These are phyloP conservation scores for Gila orcuttii DNA, from an alignment of 2,113 vertebrate genomes.

Conservation along the genomic window DNA sequence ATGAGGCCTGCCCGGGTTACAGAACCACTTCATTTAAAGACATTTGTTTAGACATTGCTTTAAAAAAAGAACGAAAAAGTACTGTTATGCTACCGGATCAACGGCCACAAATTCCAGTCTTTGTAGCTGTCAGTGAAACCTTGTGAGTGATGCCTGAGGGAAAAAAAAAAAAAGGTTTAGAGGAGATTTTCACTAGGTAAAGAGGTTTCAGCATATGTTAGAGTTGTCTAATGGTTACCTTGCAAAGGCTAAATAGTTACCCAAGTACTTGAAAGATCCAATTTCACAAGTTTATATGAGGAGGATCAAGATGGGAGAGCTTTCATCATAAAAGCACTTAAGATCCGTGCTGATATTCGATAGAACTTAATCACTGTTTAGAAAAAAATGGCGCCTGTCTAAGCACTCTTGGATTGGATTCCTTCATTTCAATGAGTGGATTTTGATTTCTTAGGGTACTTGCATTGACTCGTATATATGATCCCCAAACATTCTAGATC, in stretches of 20 bases:
- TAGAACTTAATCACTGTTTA: conserved; percentile 74
- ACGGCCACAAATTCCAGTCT: conserved; percentile 40
- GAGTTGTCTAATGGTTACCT: conserved; percentile 72
- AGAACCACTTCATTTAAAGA: conserved; percentile 59
- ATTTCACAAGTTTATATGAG: conserved; percentile 61
- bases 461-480: conserved; percentile 39
- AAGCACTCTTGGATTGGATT: conserved; percentile 50
- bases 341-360: conserved; percentile 67
- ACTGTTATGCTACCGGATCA: conserved; percentile 54
- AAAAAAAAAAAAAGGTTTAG: conserved; percentile 42
- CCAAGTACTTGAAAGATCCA: conserved; percentile 58
- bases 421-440: conserved; percentile 34
- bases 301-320: conserved; percentile 55
- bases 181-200: background rate
- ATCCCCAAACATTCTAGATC: conserved; percentile 57
- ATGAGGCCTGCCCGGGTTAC: conserved; percentile 49
- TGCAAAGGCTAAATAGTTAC: conserved; percentile 55
- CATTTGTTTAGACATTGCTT: conserved; percentile 65
- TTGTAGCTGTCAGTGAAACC: conserved; percentile 50
- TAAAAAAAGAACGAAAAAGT: background rate
- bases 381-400: conserved; percentile 67
- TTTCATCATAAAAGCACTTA: conserved; percentile 65
- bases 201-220: conserved; percentile 55
- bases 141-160: conserved; percentile 29
- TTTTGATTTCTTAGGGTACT: conserved; percentile 43